phyloP scores from a whole-genome alignment of 2,113 vertebrate species.

The Pseudopodoces humilis region DNA sequence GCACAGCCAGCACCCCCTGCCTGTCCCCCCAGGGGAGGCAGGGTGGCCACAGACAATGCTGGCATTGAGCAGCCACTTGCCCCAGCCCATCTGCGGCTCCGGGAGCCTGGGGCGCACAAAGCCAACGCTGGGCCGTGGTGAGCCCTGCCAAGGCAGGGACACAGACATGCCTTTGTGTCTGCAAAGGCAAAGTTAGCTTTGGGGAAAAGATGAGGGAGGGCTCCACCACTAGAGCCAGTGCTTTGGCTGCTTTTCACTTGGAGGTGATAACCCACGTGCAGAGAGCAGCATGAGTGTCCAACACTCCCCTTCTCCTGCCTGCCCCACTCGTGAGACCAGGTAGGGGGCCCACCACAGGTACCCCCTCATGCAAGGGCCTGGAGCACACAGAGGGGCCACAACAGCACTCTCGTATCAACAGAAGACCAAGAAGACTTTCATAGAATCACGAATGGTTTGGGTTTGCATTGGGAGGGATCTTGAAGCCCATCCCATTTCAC shows the following conservation, averaged over 20 bases:
- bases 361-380: fast-evolving
- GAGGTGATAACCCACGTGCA: not conserved
- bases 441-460: no score
- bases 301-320: not conserved
- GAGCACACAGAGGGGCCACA: fast-evolving
- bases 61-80: not conserved
- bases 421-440: not conserved
- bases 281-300: not conserved
- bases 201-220: not conserved
- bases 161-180: slow-evolving; percentile 11
- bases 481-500: not conserved
- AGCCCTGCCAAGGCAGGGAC: not conserved
- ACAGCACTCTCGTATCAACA: fast-evolving
- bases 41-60: not conserved
- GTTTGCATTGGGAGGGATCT: not conserved
- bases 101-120: not conserved
- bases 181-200: slow-evolving; percentile 17
- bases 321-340: fast-evolving
- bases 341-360: not conserved
- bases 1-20: not conserved
- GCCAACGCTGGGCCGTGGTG: fast-evolving
- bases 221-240: not conserved
- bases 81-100: not conserved
- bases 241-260: not conserved
- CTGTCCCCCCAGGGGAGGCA: fast-evolving